Percentiles rank a stretch among this genome's conserved stretches.
Conservation (phyloP, 2,888 invertebrate species). For the Pseudanteris insignis region DNA sequence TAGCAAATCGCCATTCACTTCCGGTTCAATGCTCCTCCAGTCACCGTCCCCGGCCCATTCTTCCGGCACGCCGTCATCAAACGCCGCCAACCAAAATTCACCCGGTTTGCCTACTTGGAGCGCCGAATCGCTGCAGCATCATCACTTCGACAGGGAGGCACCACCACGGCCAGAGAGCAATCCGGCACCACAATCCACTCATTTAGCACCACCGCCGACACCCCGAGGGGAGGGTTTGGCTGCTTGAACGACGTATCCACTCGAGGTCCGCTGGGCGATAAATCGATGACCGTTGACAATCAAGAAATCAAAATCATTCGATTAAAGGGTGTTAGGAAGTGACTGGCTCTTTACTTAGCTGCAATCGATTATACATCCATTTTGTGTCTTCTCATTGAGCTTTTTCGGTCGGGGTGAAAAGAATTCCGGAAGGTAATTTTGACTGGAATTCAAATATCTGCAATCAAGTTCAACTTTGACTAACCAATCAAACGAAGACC, state of each 20-base stretch:
- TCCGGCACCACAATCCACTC: constrained; percentile 65
- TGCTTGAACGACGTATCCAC: constrained; percentile 67
- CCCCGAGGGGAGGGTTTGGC: constrained; percentile 77
- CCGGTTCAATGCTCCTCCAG: constrained; percentile 65
- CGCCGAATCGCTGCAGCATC: constrained; percentile 69
- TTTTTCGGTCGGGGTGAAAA: too few species aligned
- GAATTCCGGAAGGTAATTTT: too few species aligned
- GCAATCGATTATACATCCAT: too few species aligned
- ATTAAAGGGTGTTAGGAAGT: too few species aligned
- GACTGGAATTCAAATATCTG: too few species aligned
- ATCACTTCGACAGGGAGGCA: constrained; percentile 68
- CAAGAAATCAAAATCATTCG: background rate
- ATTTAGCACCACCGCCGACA: constrained; percentile 73
- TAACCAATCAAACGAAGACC: too few species aligned
- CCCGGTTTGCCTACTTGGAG: constrained; percentile 67
- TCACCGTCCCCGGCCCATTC: constrained; percentile 64
- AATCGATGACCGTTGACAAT: constrained; percentile 9
- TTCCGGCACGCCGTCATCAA: constrained; percentile 63
- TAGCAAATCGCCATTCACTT: constrained; percentile 57
- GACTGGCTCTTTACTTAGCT: too few species aligned
- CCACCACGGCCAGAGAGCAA: constrained; percentile 64
- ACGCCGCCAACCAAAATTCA: constrained; percentile 63
- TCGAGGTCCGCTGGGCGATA: background rate
- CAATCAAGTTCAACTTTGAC: too few species aligned
- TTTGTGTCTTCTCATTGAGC: too few species aligned